Evolutionary conservation across 2,888 invertebrate genomes (phyloP), one percentile per base, ranked within the genome.

Genomic region (Ypsolopha scabrella): DNA sequence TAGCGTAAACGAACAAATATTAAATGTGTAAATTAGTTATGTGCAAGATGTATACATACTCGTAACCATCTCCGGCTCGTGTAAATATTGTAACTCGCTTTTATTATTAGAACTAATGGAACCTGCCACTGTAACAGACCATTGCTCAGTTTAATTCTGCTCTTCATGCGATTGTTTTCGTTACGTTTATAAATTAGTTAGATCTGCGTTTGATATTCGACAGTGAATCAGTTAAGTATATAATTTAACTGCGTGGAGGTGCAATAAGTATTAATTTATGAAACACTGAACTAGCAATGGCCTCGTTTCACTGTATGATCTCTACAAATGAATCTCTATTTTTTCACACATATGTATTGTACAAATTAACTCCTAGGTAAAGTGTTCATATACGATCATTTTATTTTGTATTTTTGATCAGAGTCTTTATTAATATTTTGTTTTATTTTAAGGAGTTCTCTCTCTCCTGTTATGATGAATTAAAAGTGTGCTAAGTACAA

Each of bases 261-360:
- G 41, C n/a, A n/a, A 11, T 6, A 13, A 41, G 6, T 11, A 35
- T 35, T 11, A 47, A 35, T 34, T 10, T 11, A 6, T 14, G 6
- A 33, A 11, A 41, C 8, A 35, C 13, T 13, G 6, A 36, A 38
- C 80, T 77, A 68, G 70, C 77, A 72, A 86, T 83, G 83, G 76
- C 72, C 77, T 76, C 62, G 85, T 86, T 86, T 86, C 83, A 86
- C 79, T 83, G 83, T 68, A 72, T 74, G 80, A 80, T 81, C 80
- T 86, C 83, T 81, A 75, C 72, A 77, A 81, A 80, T 80, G 80
- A 85, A 83, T 82, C 82, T 85, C 82, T 86, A 86, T 86, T 86
- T 86, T 86, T 86, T 83, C 86, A 86, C 83, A 81, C 75, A 76
- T 45, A 80, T 79, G 80, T 80, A 79, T 81, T 80, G 79, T 83